Evolutionary conservation across 2,888 invertebrate genomes (phyloP).

Genomic region (Stictocephala bisonia): DNA sequence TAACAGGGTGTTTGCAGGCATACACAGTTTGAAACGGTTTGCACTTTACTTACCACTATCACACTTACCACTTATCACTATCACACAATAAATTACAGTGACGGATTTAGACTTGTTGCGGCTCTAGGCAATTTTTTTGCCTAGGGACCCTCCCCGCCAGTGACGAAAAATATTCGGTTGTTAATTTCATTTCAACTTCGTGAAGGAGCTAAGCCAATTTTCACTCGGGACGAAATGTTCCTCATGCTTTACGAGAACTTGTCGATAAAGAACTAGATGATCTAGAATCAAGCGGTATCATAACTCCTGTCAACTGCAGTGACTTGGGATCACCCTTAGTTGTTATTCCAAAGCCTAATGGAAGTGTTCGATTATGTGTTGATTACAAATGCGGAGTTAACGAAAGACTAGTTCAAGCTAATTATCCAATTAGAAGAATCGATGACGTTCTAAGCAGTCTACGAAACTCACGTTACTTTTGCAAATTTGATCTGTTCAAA

Average conservation of each 20-base stretch:
- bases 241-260: conserved; percentile 44
- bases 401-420: conserved; percentile 50
- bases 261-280: conserved; percentile 48
- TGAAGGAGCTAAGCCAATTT: conserved; percentile 57
- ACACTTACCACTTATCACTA: no score
- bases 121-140: no score
- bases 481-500: conserved; percentile 52
- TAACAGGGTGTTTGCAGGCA: no score
- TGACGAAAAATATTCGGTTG: neutral
- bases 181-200: conserved; percentile 42
- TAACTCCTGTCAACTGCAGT: conserved; percentile 37
- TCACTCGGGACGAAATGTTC: conserved; percentile 47
- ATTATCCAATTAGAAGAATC: conserved; percentile 52
- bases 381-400: conserved; percentile 58
- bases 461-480: conserved; percentile 49
- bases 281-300: conserved; percentile 48
- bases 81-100: no score
- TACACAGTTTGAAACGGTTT: no score
- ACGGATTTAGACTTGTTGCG: no score
- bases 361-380: conserved; percentile 47
- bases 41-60: no score
- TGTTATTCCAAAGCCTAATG: conserved; percentile 41
- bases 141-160: no score
- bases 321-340: conserved; percentile 53
- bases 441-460: conserved; percentile 50